Percentiles rank a stretch among this genome's conserved stretches.
Conservation (phyloP, 2,888 invertebrate genomes). For the Nephrocerus scutellatus region DNA sequence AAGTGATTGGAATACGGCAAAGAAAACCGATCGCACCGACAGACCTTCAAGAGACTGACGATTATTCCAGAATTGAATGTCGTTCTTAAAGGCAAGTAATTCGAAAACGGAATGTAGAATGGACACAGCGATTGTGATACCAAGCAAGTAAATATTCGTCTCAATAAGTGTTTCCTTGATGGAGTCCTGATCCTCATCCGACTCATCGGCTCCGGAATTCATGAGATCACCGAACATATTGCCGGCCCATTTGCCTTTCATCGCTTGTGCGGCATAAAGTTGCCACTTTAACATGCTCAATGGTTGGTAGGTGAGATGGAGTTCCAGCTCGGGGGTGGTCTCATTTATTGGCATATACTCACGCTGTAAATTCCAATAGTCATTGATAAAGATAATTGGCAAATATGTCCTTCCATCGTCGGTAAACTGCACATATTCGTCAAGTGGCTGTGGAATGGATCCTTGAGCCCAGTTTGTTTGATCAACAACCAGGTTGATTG, state of each 20-base stretch:
- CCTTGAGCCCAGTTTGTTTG: constrained; percentile 93
- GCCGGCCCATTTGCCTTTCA: constrained; percentile 75
- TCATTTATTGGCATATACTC: constrained; percentile 90
- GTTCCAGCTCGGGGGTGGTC: constrained; percentile 63
- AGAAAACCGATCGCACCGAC: constrained; percentile 96
- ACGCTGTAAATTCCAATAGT: constrained; percentile 97
- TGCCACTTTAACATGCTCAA: constrained; percentile 97
- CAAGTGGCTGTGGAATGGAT: constrained; percentile 82
- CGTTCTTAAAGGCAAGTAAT: constrained; percentile 98
- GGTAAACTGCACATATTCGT: constrained; percentile 86
- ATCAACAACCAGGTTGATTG: constrained; percentile 90
- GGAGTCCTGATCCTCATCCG: constrained; percentile 81
- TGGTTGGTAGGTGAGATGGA: constrained; percentile 77
- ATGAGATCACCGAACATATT: constrained; percentile 60
- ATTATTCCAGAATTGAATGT: constrained; percentile 99
- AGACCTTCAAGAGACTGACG: constrained; percentile 93
- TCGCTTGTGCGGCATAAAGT: constrained; percentile 91
- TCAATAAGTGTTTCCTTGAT: constrained; percentile 91
- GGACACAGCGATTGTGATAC: constrained; percentile 83
- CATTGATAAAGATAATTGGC: constrained; percentile 91
- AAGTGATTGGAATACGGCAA: constrained; percentile 94
- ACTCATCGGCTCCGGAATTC: constrained; percentile 66
- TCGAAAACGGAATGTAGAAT: constrained; percentile 97
- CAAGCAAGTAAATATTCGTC: constrained; percentile 92
- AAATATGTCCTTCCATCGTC: constrained; percentile 81